These are phyloP conservation scores for Apodemia mormo DNA, from an alignment of 2,888 invertebrate genomes.

Conservation along the genomic window DNA sequence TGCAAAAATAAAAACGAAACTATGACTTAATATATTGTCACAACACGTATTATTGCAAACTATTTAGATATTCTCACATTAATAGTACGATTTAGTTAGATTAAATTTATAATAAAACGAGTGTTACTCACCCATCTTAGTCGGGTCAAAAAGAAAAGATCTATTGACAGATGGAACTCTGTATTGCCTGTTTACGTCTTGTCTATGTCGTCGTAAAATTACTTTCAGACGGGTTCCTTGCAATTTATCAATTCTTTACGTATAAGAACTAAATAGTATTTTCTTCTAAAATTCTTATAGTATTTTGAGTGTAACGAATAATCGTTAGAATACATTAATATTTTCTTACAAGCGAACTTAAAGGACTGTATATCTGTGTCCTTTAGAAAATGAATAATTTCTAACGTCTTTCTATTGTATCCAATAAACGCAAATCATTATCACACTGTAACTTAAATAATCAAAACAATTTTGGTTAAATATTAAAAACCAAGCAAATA, in stretches of 20 bases:
- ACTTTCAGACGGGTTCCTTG: constrained; percentile 57
- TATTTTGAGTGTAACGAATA: constrained; percentile 55
- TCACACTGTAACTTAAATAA: background rate
- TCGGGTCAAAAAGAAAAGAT: constrained; percentile 83
- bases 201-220: constrained; percentile 39
- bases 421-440: constrained; percentile 37
- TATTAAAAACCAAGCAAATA: background rate
- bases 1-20: constrained; percentile 1
- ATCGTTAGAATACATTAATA: constrained; percentile 62
- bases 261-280: constrained; percentile 51
- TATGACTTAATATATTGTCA: constrained; percentile 1
- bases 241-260: constrained; percentile 51
- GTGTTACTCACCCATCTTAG: constrained; percentile 85
- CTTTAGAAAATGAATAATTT: constrained; percentile 45
- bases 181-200: constrained; percentile 50
- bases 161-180: constrained; percentile 56
- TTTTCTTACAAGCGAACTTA: constrained; percentile 42
- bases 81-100: constrained; percentile 47
- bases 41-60: background rate
- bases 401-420: constrained; percentile 43
- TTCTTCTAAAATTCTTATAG: constrained; percentile 65
- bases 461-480: background rate
- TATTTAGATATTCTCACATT: background rate
- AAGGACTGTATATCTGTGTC: constrained; percentile 47
- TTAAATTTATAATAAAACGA: constrained; percentile 42